These are phyloP conservation scores for Dendroctonus ponderosae DNA, from an alignment of 1,140 invertebrate species.

Conservation along the genomic window DNA sequence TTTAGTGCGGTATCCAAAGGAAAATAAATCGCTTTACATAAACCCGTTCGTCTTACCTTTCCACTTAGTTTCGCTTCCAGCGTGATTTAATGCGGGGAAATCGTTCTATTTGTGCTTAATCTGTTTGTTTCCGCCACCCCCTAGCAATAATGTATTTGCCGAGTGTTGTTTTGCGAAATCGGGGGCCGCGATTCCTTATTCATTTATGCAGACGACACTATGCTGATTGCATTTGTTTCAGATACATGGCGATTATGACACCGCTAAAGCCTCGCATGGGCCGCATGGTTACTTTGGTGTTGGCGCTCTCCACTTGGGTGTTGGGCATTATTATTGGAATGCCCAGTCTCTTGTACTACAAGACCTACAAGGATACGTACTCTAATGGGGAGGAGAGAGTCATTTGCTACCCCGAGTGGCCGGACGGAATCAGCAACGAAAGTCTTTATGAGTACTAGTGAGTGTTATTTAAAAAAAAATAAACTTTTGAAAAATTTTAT, in stretches of 20 bases:
- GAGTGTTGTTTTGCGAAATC: too few relatives aligned
- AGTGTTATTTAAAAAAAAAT: slow-evolving; percentile 52
- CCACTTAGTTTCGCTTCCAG: neutral
- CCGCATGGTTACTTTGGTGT: slow-evolving; percentile 73
- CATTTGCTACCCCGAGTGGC: slow-evolving; percentile 80
- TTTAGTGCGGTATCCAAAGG: too few relatives aligned
- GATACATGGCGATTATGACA: slow-evolving; percentile 91
- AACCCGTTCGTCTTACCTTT: neutral
- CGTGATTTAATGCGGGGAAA: too few relatives aligned
- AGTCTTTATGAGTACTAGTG: slow-evolving; percentile 77
- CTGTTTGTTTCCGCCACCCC: neutral
- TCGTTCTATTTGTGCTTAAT: too few relatives aligned
- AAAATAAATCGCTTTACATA: too few relatives aligned
- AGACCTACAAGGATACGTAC: slow-evolving; percentile 55
- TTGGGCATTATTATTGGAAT: slow-evolving; percentile 72
- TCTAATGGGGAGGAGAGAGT: slow-evolving; percentile 62
- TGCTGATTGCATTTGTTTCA: slow-evolving; percentile 48
- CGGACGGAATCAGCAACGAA: slow-evolving; percentile 69
- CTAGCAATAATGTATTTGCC: too few relatives aligned
- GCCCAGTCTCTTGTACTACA: slow-evolving; percentile 82
- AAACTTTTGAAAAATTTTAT: neutral
- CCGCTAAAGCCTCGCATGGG: slow-evolving; percentile 84
- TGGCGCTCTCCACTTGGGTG: slow-evolving; percentile 80
- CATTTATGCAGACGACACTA: too few relatives aligned
- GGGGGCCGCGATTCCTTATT: too few relatives aligned